These are phyloP conservation scores for Acinonyx jubatus DNA, from an alignment of 2,113 vertebrate genomes.

Conservation along the genomic window DNA sequence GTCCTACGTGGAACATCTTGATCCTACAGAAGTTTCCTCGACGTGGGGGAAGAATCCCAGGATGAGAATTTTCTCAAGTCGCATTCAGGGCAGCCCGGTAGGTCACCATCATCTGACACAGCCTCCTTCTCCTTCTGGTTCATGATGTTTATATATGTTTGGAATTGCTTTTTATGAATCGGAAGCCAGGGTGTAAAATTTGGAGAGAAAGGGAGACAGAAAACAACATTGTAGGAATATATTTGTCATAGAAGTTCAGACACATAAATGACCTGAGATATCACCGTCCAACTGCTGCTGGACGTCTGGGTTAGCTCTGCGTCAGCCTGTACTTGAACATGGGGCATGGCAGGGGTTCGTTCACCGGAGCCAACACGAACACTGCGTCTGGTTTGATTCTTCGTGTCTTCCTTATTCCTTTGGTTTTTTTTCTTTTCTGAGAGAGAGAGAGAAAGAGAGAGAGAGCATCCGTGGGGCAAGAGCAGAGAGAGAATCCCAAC, in stretches of 20 bases:
- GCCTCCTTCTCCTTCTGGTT: not conserved
- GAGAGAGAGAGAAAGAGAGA: too few species aligned
- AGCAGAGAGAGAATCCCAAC: too few species aligned
- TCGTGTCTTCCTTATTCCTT: not conserved
- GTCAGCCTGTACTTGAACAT: fast-evolving
- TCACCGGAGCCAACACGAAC: not conserved
- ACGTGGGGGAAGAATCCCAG: too few species aligned
- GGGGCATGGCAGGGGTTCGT: fast-evolving
- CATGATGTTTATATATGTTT: not conserved
- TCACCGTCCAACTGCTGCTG: fast-evolving
- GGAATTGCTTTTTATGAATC: not conserved
- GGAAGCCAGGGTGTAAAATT: not conserved
- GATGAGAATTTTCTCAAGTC: not conserved
- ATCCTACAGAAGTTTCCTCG: not conserved
- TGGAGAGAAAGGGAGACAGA: not conserved
- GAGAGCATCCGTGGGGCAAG: too few species aligned
- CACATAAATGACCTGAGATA: not conserved
- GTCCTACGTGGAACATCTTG: not conserved
- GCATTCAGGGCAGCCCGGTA: not conserved
- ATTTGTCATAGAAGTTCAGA: not conserved
- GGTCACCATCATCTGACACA: too few species aligned
- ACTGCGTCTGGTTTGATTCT: not conserved
- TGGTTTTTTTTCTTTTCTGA: too few species aligned
- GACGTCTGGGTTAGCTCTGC: fast-evolving
- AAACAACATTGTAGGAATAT: not conserved